Conservation (phyloP, 2,888 invertebrate species). For the Chydorus sphaericus region DNA sequence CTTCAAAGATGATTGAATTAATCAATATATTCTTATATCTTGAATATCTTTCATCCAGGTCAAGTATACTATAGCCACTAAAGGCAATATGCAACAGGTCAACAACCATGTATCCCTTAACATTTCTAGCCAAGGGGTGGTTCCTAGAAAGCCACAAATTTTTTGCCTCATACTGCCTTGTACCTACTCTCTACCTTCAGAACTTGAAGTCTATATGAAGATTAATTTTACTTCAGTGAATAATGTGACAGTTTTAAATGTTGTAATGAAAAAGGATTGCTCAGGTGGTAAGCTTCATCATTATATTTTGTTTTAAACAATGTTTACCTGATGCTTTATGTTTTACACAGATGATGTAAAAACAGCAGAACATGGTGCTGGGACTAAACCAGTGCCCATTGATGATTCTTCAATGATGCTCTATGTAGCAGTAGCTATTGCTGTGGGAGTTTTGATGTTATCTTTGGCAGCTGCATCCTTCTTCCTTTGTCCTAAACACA, state of each 20-base stretch:
- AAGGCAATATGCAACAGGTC: neutral
- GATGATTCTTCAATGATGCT: constrained; percentile 9
- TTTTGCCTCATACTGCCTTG: constrained; percentile 13
- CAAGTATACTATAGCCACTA: constrained; percentile 5
- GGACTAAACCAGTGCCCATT: neutral
- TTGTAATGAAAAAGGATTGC: constrained; percentile 10
- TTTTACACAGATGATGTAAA: neutral
- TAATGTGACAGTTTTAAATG: constrained; percentile 7
- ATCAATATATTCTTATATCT: no score
- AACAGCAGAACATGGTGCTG: neutral
- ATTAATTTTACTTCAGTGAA: constrained; percentile 4
- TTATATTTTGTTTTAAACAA: neutral
- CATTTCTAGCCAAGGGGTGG: constrained; percentile 10
- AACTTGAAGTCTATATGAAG: constrained; percentile 7
- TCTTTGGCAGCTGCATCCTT: neutral
- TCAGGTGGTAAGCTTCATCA: constrained; percentile 6
- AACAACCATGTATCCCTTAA: constrained; percentile 10
- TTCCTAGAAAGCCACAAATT: constrained; percentile 11
- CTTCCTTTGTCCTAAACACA: constrained; percentile 7
- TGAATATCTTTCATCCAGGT: neutral
- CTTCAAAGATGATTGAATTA: neutral
- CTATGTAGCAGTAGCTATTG: constrained; percentile 4
- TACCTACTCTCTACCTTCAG: neutral
- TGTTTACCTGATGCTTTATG: neutral
- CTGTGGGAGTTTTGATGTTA: constrained; percentile 1